Percentiles rank a stretch among this genome's conserved stretches.
Evolutionary conservation across 2,113 vertebrate genomes (phyloP).

Genomic region (Pteropus alecto): DNA sequence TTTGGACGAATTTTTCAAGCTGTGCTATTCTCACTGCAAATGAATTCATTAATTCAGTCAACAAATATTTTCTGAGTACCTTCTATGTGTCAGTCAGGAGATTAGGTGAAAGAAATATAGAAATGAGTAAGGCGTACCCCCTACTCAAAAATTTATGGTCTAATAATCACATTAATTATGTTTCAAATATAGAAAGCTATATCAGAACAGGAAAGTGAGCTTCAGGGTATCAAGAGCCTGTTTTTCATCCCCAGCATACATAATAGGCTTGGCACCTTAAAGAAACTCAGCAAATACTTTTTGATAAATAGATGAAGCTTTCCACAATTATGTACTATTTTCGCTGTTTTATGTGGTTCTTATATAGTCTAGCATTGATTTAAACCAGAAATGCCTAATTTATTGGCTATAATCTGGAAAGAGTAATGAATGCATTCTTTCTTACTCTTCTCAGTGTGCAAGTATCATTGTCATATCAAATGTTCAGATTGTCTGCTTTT

Average conservation of each 20-base stretch:
- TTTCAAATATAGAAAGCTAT: constrained; percentile 18
- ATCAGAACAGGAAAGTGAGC: background rate
- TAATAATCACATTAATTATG: constrained; percentile 36
- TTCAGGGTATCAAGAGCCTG: background rate
- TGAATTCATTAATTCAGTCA: constrained; percentile 36
- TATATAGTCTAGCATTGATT: background rate
- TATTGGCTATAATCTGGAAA: background rate
- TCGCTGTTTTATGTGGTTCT: constrained; percentile 4
- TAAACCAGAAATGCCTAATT: constrained; percentile 11
- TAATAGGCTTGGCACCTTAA: background rate
- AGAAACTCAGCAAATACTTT: constrained; percentile 7
- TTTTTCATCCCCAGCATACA: background rate
- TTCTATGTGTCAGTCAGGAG: background rate
- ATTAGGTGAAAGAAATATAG: background rate
- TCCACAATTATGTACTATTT: background rate
- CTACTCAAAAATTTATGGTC: background rate
- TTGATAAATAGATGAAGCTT: background rate
- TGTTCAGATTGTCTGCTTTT: constrained; percentile 21
- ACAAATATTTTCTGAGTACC: background rate
- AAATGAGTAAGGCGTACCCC: background rate
- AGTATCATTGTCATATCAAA: background rate
- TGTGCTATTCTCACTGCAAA: constrained; percentile 1
- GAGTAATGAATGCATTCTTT: background rate
- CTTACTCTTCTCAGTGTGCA: background rate
- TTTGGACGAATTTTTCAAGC: constrained; percentile 18